These are phyloP conservation scores for Aphis craccivora DNA, from an alignment of 1,140 invertebrate species.

Conservation along the genomic window DNA sequence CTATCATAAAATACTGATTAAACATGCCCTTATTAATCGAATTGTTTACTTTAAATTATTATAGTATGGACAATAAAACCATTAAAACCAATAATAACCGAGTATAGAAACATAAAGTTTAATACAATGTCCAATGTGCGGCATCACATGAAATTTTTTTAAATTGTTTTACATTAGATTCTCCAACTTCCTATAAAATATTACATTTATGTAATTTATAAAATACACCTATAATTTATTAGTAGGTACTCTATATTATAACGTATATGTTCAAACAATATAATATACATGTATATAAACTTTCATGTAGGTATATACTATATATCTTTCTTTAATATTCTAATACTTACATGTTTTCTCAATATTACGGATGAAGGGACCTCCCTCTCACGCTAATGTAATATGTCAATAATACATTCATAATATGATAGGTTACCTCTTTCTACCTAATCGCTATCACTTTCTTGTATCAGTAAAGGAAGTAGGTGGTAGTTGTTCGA, in stretches of 20 bases:
- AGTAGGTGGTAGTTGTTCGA: background rate
- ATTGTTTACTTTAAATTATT: background rate
- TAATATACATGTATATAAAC: background rate
- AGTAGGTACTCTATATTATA: background rate
- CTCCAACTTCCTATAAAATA: background rate
- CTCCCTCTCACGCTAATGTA: background rate
- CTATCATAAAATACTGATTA: accelerated
- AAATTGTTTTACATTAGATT: background rate
- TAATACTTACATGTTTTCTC: background rate
- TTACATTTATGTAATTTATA: background rate
- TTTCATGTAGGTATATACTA: background rate
- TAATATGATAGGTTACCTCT: background rate
- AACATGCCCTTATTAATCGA: background rate
- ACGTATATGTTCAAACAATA: background rate
- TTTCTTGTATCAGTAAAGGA: background rate
- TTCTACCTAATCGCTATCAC: background rate
- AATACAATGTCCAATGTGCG: background rate
- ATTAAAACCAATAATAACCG: background rate
- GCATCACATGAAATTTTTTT: background rate
- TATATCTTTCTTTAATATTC: background rate
- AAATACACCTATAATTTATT: background rate
- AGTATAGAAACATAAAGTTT: background rate
- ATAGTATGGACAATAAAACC: background rate
- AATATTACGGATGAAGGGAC: background rate
- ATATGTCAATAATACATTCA: background rate